Evolutionary conservation across 2,888 invertebrate genomes (phyloP), one percentile per base, ranked within the genome.

Genomic region (Dryococelus australis): DNA sequence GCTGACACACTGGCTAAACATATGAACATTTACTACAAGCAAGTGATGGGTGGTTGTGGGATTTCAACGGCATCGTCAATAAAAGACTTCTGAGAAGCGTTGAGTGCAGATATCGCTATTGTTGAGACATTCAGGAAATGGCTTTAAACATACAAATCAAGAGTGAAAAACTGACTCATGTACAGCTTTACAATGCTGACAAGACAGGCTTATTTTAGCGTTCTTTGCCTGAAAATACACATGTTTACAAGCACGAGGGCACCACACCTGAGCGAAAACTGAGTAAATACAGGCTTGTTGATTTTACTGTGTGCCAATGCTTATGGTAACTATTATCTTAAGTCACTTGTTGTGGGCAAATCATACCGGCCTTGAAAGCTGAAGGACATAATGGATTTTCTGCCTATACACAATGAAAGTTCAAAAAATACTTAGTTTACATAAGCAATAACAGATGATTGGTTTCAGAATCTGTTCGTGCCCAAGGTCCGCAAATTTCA

Each of bases 31-130:
- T 8, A 86, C 24, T 86, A 83, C 43, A 43, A 43, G 83, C 81
- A 27, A 81, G 81, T 43, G 86, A 86, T 83, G 86, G 81, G 8
- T 86, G 86, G 83, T 27, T 86, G 20, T 86, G 47, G 35, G 47
- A 27, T 86, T 86, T 81, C 28, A 26, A 83, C 24, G 83, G 83
- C 16, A 83, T 83, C 9, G 83, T 83, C 26, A 83, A 83, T 24
- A 8, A 83, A 1, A 83, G 83, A 28, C n/a, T 83, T 26, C 26
- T 83, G 83, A 35, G 83, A 26, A 83, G 83, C 83, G 8, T 43
- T 83, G 2, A 83, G 28, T 83, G 83, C 27, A 1, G 83, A 83
- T 28, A 8, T 13, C 13, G 10, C 27, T 8, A 83, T 0, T 83
- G 83, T 83, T 12, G 83, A 83, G 83, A 26, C 83, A 27, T 27